Base-by-base conservation (phyloP, 2,797 vertebrate genomes). In the Spea hammondii region DNA sequence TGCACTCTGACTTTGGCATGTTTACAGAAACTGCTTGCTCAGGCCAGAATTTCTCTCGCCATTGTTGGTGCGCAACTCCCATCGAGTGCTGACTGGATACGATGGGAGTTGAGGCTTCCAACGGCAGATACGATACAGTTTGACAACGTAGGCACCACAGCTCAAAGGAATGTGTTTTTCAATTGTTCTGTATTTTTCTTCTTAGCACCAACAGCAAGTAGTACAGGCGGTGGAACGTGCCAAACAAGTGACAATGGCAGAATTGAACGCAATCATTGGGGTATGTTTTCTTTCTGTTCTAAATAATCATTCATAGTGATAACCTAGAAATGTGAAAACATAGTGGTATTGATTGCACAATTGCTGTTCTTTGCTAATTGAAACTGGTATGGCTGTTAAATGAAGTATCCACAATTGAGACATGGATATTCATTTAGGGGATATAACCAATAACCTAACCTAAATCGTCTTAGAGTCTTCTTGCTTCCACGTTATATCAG, bases 231-330 rank as follows among this genome's bases (percentile, higher is more conserved):
- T 98, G 88, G 97, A 98, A 91, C 92, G 97, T 89, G 97, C 97
- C 90, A 99, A 99, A 90, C 97, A 99, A 94, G 97, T 99, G 92
- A 99, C 97, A 91, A 99, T 99, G 97, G 97, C 96, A 76, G 97
- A 99, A 89, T 93, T 99, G 91, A 98, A 98, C 88, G 96, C 97
- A 85, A 99, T 98, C 94, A 99, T 99, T 94, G 96, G 96, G 95
- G 96, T 98, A 97, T 94, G 96, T 96, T 92, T 85, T 91, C 92
- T 92, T 93, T 93, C 88, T 69, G 13, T 90, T 91, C 87, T 86
- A 85, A 80, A 79, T 89, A 44, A 72, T 11, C 32, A 8, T 32
- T 32, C 32, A 3, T 32, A 32, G 32, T 32, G 32, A 32, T 2
- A 32, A 32, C 32, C 32, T 32, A 32, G 32, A 32, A 32, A 32